phyloP scores from a whole-genome alignment of 2,888 invertebrate genomes.

The Scotopteryx bipunctaria region DNA sequence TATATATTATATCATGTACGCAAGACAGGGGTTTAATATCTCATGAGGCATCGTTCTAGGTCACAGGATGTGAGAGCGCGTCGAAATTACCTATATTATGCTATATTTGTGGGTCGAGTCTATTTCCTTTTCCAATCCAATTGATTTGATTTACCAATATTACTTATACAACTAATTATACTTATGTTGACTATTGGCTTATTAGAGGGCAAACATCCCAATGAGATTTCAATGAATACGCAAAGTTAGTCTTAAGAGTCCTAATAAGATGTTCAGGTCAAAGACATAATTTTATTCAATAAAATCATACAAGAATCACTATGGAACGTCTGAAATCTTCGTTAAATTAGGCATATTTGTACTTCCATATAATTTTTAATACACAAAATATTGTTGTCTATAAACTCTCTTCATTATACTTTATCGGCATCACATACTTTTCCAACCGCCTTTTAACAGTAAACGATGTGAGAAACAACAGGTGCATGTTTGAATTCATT shows the following conservation, averaged over 20 bases:
- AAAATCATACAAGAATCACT: too few species aligned
- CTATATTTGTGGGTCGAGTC: conserved; percentile 25
- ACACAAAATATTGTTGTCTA: too few species aligned
- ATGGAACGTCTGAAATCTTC: too few species aligned
- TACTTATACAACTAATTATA: not conserved
- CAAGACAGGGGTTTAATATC: not conserved
- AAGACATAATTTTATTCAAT: too few species aligned
- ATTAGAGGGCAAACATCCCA: too few species aligned
- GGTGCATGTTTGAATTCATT: conserved; percentile 67
- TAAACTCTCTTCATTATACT: not conserved
- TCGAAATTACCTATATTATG: conserved; percentile 21
- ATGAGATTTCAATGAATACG: too few species aligned
- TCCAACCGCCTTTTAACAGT: conserved; percentile 16
- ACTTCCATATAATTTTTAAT: too few species aligned
- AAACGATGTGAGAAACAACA: conserved; percentile 60
- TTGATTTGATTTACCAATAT: conserved; percentile 7
- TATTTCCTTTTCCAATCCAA: conserved; percentile 23
- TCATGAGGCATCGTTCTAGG: conserved; percentile 7
- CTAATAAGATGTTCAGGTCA: too few species aligned
- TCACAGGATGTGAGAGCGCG: conserved; percentile 34
- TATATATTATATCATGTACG: conserved; percentile 1
- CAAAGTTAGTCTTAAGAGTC: too few species aligned
- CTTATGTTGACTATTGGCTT: too few species aligned
- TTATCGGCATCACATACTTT: not conserved
- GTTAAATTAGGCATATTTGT: too few species aligned